Base-by-base conservation (phyloP, 2,797 vertebrate genomes). In the Thaleichthys pacificus region DNA sequence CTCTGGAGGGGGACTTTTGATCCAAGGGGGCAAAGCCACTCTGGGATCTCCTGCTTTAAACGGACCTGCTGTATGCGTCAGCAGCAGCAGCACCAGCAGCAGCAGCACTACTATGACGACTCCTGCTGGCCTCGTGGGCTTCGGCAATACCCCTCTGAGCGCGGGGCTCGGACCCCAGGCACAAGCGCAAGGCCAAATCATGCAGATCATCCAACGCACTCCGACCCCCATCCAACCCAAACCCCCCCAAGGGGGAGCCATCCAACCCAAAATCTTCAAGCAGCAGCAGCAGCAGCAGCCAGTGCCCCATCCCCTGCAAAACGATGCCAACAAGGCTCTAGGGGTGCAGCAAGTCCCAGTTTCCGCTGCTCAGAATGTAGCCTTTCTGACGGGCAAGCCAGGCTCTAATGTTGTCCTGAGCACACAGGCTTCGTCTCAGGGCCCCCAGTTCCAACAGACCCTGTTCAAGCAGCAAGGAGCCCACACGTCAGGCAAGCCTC, bases 141-240 rank as follows among this genome's bases (percentile, higher is more conserved):
- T 93, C 71, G 85, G 92, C 69, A 86, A 83, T 75, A 79, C 90
- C 69, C 61, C 89, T 71, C 75, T 93, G 62, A 88, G 84, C 82
- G 76, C 92, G 71, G 92, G 90, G 81, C 86, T 92, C 61, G 90
- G 85, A 74, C 78, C 89, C 63, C 93, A 91, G 68, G 82, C 85
- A 8, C 92, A 90, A 85, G 78, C 88, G 68, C 93, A 91, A 88
- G 92, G 91, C 79, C 93, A 93, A 91, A 95, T 85, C 90, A 95
- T 75, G 32, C 96, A 95, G 74, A 97, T 98, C 87, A 95, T 98
- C 61, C 97, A 98, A 78, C 87, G 97, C 64, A 97, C 96, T 0
- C 97, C 97, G 61, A 99, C 96, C 0, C 97, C 97, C 24, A 99
- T 99, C 86, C 97, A 99, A 73, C 97, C 97, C 85, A 99, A 98